Base-by-base conservation (phyloP, 1,140 invertebrate species). In the Solenopsis fugax region DNA sequence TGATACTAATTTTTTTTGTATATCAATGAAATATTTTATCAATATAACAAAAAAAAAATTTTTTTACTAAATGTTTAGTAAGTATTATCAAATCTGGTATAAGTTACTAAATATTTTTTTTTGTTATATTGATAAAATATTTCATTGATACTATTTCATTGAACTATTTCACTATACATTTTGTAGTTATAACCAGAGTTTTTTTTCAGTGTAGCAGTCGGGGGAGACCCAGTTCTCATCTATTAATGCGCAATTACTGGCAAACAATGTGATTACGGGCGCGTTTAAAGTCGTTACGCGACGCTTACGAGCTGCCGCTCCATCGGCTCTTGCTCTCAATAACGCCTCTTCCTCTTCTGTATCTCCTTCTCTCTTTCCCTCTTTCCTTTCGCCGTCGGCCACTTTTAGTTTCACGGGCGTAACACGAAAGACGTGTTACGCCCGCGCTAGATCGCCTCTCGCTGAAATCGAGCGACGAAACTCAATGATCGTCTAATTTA, bases 221-320 rank as follows among this genome's bases (percentile, higher is more conserved):
- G 21, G n/a, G 65, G 69, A 91, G 92, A 93, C 93, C 92, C 91
- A 93, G 91, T 93, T 94, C 93, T 93, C 93, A 92, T 93, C 93
- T 92, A 93, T 93, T 93, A 93, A 94, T 90, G 91, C 89, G 85
- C 92, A 92, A 94, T 93, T 93, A 92, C 89, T 85, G 86, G 62
- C 75, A 72, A 93, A 94, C 93, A 94, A 94, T 93, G 92, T 89
- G 92, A 94, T 93, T 93, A 91, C 92, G 60, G 75, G 48, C 87
- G 72, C 89, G 89, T 93, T 94, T 48, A 48, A 92, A 94, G 85
- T 91, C 78, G 88, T 93, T 93, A 91, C 89, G 91, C 89, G 90
- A 93, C 84, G 88, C 69, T 90, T 88, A 62, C 78, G 60, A 67
- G 73, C 60, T 34, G 69, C 76, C 69, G 13, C 77, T 56, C 45